These are phyloP conservation scores for Lasiommata megera DNA, from an alignment of 2,888 invertebrate genomes.

Conservation along the genomic window DNA sequence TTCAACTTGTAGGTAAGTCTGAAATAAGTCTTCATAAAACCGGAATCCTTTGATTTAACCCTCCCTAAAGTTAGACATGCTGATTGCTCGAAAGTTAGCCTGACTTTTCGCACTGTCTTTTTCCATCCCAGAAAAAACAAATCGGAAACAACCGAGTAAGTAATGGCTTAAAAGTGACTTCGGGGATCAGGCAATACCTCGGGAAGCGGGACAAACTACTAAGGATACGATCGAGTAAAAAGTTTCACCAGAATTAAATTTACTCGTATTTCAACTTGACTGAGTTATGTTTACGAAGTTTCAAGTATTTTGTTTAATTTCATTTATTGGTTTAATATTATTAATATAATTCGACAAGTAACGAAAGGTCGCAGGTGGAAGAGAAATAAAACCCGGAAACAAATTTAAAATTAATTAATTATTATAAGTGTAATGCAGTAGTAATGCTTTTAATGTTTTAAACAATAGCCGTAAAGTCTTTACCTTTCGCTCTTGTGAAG, in stretches of 20 bases:
- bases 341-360: too few relatives aligned
- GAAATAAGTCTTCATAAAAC: slow-evolving; percentile 82
- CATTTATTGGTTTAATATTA: too few relatives aligned
- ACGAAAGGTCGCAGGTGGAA: too few relatives aligned
- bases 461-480: too few relatives aligned
- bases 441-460: too few relatives aligned
- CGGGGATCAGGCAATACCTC: slow-evolving; percentile 50
- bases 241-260: slow-evolving; percentile 19
- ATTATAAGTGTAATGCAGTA: too few relatives aligned
- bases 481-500: too few relatives aligned
- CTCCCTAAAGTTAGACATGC: slow-evolving; percentile 70
- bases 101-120: slow-evolving; percentile 66
- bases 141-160: slow-evolving; percentile 75
- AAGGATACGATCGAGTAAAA: slow-evolving; percentile 31
- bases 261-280: slow-evolving; percentile 8
- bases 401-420: too few relatives aligned
- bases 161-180: slow-evolving; percentile 74
- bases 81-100: slow-evolving; percentile 79
- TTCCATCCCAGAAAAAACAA: slow-evolving; percentile 68
- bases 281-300: background rate
- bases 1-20: slow-evolving; percentile 81
- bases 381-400: too few relatives aligned
- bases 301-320: background rate
- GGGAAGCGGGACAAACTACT: slow-evolving; percentile 37
- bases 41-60: slow-evolving; percentile 81